Evolutionary conservation across 2,797 vertebrate genomes (phyloP).

Genomic region (Psittacula echo): DNA sequence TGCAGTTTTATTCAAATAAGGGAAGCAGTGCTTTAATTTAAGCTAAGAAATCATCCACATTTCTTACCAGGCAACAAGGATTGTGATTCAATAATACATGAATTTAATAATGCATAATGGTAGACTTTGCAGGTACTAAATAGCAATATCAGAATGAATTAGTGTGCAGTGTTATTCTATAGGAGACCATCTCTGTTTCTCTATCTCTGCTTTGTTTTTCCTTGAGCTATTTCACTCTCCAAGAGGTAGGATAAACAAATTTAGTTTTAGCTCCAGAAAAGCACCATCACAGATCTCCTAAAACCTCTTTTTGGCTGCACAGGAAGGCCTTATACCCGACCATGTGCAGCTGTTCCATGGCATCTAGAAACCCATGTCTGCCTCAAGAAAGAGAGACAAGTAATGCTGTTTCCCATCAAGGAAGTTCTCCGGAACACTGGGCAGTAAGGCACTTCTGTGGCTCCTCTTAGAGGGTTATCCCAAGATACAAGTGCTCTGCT

Average conservation of each 20-base stretch:
- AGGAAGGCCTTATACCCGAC: neutral
- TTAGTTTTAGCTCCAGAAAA: neutral
- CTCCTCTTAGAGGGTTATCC: neutral
- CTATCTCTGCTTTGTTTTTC: slow-evolving; percentile 23
- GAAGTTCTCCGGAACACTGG: neutral
- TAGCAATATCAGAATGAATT: slow-evolving; percentile 77
- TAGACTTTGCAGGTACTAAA: slow-evolving; percentile 82
- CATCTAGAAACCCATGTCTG: neutral
- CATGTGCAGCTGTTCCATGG: neutral
- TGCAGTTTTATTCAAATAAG: slow-evolving; percentile 85
- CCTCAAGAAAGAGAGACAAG: neutral
- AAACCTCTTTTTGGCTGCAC: neutral
- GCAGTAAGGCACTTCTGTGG: neutral
- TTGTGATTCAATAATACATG: slow-evolving; percentile 85
- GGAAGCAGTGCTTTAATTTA: slow-evolving; percentile 82
- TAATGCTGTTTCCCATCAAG: neutral
- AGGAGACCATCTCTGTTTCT: slow-evolving; percentile 7
- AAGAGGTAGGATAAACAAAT: slow-evolving; percentile 11
- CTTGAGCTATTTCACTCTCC: neutral
- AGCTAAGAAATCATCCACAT: slow-evolving; percentile 81
- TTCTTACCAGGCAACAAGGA: slow-evolving; percentile 83
- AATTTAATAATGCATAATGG: slow-evolving; percentile 86
- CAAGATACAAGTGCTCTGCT: neutral
- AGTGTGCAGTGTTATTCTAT: slow-evolving; percentile 53
- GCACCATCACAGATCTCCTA: neutral